A percentile compares a stretch with the other conserved stretches of the same genome.
phyloP scores from a whole-genome alignment of 2,113 vertebrate genomes.

The Hemibagrus wyckioides region DNA sequence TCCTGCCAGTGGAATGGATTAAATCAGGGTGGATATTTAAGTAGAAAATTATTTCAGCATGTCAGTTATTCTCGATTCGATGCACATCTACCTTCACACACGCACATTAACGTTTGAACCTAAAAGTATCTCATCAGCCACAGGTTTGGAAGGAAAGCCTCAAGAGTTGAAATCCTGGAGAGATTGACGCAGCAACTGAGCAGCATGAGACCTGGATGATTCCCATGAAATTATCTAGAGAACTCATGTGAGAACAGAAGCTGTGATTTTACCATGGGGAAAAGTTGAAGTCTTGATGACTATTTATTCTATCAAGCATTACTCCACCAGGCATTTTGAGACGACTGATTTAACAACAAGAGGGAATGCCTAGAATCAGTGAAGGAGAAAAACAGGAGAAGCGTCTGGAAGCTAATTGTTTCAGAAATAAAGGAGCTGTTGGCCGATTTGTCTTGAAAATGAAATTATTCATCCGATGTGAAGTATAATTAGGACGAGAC shows the following conservation, averaged over 20 bases:
- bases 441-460: background rate
- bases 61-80: background rate
- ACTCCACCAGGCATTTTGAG: background rate
- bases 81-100: background rate
- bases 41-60: background rate
- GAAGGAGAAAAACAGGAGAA: background rate
- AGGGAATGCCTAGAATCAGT: background rate
- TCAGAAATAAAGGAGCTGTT: background rate
- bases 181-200: background rate
- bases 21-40: background rate
- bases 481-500: background rate
- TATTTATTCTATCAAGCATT: background rate
- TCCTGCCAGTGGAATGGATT: background rate
- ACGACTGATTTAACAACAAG: background rate
- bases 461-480: background rate
- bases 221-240: background rate
- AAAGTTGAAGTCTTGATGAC: background rate
- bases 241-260: background rate
- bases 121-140: background rate
- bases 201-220: background rate
- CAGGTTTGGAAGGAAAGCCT: background rate
- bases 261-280: background rate
- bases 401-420: background rate
- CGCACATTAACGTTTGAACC: background rate
- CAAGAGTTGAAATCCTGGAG: background rate